phyloP scores from a whole-genome alignment of 2,797 vertebrate species.

The Cheirogaleus major region DNA sequence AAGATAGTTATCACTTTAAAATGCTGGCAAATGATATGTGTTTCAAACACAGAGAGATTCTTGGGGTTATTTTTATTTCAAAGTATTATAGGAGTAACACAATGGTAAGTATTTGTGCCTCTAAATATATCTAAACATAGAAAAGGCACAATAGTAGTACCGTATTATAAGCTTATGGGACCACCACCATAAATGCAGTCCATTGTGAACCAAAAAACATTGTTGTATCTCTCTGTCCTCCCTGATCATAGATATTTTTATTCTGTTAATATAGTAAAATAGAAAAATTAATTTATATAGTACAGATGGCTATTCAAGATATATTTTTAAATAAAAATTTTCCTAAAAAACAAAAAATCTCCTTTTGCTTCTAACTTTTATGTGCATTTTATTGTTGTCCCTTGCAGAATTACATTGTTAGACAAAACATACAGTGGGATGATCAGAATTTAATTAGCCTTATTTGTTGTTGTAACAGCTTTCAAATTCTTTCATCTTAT shows the following conservation, averaged over 20 bases:
- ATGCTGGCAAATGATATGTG: not conserved
- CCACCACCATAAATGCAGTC: not conserved
- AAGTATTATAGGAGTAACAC: not conserved
- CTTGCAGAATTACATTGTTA: conserved; percentile 41
- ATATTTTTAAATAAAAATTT: not conserved
- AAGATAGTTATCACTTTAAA: not conserved
- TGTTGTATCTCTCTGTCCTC: not conserved
- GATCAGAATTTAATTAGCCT: conserved; percentile 55
- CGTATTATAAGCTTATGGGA: not conserved
- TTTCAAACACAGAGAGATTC: not conserved
- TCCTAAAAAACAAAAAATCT: not conserved
- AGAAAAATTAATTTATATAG: not conserved
- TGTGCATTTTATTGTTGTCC: not conserved
- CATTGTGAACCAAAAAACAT: not conserved
- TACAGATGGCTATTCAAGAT: not conserved
- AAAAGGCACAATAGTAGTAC: not conserved
- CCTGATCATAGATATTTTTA: not conserved
- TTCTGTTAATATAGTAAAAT: not conserved
- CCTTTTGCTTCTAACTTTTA: conserved; percentile 1
- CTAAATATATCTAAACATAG: not conserved
- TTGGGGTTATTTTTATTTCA: not conserved
- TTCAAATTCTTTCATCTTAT: conserved; percentile 54
- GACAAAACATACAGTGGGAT: not conserved
- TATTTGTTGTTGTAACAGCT: conserved; percentile 50
- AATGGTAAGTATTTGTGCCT: not conserved